phyloP scores from a whole-genome alignment of 2,888 invertebrate species.

The Venusia cambrica region DNA sequence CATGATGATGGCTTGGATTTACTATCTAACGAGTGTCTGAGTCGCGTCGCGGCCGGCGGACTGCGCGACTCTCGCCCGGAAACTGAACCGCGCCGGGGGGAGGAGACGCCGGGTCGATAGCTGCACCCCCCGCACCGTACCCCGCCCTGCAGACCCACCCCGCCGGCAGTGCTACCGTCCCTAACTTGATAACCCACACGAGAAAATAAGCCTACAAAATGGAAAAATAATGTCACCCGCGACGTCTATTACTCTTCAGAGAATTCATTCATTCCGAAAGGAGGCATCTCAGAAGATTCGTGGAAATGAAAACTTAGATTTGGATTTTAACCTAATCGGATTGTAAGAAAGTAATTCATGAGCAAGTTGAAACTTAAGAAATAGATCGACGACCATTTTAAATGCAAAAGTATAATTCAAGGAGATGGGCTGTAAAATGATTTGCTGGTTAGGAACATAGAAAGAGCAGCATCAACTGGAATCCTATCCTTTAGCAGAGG shows the following conservation, averaged over 20 bases:
- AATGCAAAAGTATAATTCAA: no score
- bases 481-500: conserved; percentile 49
- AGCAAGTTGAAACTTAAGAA: conserved; percentile 1
- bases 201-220: conserved; percentile 78
- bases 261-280: conserved; percentile 37
- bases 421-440: not conserved
- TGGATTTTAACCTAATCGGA: no score
- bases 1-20: conserved; percentile 82
- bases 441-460: not conserved
- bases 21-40: conserved; percentile 74
- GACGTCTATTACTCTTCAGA: conserved; percentile 55
- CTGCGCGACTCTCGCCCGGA: conserved; percentile 83
- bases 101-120: conserved; percentile 82
- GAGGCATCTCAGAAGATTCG: conserved; percentile 12
- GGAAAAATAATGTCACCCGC: conserved; percentile 73
- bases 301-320: no score
- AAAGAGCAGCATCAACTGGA: conserved; percentile 42
- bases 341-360: no score
- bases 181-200: conserved; percentile 77
- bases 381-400: no score
- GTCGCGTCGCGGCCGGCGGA: conserved; percentile 79
- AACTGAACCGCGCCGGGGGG: conserved; percentile 75
- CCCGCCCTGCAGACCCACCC: conserved; percentile 73
- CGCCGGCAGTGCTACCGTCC: conserved; percentile 61
- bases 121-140: conserved; percentile 52